Conservation (phyloP, 1,140 invertebrate species). For the Diabrotica undecimpunctata region DNA sequence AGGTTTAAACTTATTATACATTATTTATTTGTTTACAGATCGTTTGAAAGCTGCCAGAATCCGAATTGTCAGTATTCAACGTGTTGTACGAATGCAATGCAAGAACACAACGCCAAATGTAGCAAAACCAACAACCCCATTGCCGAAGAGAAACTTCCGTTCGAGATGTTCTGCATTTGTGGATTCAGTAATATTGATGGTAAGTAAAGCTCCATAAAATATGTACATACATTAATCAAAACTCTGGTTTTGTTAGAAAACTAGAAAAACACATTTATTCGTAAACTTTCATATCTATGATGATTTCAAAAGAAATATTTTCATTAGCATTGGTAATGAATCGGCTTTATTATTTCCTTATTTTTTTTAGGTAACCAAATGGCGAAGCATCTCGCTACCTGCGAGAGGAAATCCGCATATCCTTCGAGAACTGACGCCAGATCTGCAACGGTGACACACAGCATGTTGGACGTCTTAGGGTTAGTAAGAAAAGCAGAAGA, state of each 20-base stretch:
- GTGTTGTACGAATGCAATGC: conserved; percentile 70
- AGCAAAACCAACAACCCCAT: conserved; percentile 51
- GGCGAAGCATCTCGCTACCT: conserved; percentile 61
- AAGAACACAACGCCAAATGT: conserved; percentile 64
- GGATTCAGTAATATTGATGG: conserved; percentile 64
- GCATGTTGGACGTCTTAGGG: conserved; percentile 56
- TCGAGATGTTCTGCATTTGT: conserved; percentile 69
- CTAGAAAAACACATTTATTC: no score
- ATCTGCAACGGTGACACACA: conserved; percentile 53
- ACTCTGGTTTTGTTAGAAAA: conserved; percentile 5
- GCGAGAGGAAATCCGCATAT: conserved; percentile 62
- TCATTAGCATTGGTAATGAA: no score
- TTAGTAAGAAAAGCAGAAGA: conserved; percentile 49
- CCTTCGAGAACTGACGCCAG: conserved; percentile 55
- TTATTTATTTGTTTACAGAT: conserved; percentile 49
- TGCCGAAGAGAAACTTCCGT: conserved; percentile 54
- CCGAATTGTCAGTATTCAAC: conserved; percentile 69
- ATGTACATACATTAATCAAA: background rate
- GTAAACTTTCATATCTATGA: no score
- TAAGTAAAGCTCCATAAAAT: conserved; percentile 43
- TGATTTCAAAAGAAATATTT: no score
- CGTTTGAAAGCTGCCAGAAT: conserved; percentile 63
- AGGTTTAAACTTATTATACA: no score
- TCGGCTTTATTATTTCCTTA: conserved; percentile 8
- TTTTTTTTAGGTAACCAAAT: conserved; percentile 58